Conservation (phyloP, 2,888 invertebrate genomes). For the Tenthredo distinguenda region DNA sequence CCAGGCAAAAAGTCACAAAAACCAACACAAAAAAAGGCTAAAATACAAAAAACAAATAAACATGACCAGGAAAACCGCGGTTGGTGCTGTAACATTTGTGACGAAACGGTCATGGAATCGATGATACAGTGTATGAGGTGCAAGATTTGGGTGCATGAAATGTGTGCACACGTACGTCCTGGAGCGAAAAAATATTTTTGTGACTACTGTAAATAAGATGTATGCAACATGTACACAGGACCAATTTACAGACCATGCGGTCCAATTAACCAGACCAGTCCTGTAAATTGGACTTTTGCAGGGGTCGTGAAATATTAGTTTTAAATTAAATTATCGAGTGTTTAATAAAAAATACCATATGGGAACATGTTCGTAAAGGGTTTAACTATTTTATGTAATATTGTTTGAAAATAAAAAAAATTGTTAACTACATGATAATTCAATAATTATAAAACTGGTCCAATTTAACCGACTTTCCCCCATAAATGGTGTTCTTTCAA, state of each 20-base stretch:
- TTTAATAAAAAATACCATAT: neutral
- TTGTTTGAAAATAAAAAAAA: too few relatives aligned
- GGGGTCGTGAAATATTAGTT: neutral
- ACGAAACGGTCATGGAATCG: neutral
- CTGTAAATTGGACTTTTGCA: neutral
- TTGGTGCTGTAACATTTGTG: slow-evolving; percentile 9
- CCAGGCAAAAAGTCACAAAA: neutral
- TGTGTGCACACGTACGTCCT: slow-evolving; percentile 6
- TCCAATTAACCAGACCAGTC: neutral
- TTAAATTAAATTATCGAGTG: neutral
- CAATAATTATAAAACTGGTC: too few relatives aligned
- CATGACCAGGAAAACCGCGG: neutral
- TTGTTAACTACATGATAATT: too few relatives aligned
- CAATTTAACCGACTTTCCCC: too few relatives aligned
- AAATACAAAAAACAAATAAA: neutral
- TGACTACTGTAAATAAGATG: neutral
- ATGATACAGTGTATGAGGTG: neutral
- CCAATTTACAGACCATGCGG: neutral
- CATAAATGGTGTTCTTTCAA: too few relatives aligned
- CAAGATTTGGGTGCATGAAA: neutral
- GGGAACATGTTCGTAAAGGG: too few relatives aligned
- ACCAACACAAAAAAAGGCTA: neutral
- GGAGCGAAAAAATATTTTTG: slow-evolving; percentile 6
- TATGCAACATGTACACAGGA: neutral
- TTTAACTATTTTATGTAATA: too few relatives aligned